phyloP scores from a whole-genome alignment of 1,140 invertebrate genomes.

The Paraescarpia echinospica region DNA sequence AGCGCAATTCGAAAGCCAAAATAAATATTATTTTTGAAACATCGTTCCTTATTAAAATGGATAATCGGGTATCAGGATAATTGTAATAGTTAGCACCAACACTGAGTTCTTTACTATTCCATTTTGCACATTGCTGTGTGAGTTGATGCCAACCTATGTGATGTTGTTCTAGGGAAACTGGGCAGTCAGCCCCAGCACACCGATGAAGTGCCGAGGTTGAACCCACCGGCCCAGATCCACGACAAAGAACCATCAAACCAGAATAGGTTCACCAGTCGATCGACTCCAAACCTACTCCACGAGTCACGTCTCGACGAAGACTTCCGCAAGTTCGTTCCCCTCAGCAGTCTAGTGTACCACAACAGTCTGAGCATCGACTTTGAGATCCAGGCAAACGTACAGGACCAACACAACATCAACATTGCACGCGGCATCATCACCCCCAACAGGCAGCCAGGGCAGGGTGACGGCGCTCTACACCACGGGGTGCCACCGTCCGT shows the following conservation, averaged over 20 bases:
- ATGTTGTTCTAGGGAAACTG: neutral
- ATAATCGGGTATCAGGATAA: no score
- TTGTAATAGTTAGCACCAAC: no score
- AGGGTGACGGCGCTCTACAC: neutral
- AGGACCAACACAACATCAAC: conserved; percentile 9
- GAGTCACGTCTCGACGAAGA: neutral
- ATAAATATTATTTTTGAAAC: no score
- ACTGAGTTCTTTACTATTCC: no score
- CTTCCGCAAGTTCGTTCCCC: conserved; percentile 8
- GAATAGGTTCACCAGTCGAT: neutral
- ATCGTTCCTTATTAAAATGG: no score
- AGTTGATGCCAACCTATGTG: neutral
- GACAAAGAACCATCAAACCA: neutral
- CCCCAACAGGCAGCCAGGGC: neutral
- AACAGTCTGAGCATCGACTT: conserved; percentile 9
- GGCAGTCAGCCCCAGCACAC: neutral
- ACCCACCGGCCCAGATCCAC: neutral
- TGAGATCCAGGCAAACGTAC: neutral
- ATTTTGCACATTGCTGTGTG: neutral
- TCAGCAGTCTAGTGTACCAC: conserved; percentile 7
- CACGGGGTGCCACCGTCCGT: neutral
- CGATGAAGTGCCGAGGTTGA: neutral
- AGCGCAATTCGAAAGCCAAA: no score
- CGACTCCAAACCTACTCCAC: neutral
- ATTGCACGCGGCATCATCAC: neutral